These are phyloP conservation scores for Myiozetetes cayanensis DNA, from an alignment of 2,113 vertebrate species.

Conservation along the genomic window DNA sequence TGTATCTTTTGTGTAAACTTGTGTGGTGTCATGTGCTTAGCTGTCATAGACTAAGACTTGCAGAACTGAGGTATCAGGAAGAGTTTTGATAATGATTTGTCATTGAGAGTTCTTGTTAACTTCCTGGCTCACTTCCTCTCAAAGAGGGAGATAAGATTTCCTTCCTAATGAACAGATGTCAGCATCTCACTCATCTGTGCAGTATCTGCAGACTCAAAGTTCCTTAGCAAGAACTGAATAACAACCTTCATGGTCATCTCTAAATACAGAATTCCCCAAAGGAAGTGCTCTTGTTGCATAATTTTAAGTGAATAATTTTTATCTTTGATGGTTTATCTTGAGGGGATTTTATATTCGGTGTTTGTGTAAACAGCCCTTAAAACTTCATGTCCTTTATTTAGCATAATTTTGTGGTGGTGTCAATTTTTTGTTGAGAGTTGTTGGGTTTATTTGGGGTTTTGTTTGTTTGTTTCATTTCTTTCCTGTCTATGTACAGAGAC, in stretches of 20 bases:
- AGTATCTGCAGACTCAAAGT: background rate
- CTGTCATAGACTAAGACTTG: background rate
- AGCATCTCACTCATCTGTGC: background rate
- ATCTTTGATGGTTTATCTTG: background rate
- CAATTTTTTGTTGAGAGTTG: background rate
- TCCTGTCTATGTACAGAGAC: background rate
- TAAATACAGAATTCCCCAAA: background rate
- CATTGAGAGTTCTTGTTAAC: background rate
- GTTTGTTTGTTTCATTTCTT: background rate
- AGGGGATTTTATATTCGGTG: accelerated
- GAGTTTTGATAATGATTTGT: background rate
- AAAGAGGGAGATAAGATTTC: background rate
- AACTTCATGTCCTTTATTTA: background rate
- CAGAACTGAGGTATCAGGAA: background rate
- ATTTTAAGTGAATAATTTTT: background rate
- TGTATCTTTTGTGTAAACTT: background rate
- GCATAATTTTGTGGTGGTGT: background rate
- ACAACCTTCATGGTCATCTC: background rate
- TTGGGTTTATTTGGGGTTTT: background rate
- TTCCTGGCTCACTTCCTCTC: background rate
- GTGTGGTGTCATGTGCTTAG: background rate
- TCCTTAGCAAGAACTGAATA: background rate
- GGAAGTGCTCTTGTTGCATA: background rate
- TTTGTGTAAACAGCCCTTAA: background rate
- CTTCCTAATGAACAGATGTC: background rate